These are phyloP conservation scores for Physocephala rufipes DNA, from an alignment of 2,888 invertebrate genomes.

Conservation along the genomic window DNA sequence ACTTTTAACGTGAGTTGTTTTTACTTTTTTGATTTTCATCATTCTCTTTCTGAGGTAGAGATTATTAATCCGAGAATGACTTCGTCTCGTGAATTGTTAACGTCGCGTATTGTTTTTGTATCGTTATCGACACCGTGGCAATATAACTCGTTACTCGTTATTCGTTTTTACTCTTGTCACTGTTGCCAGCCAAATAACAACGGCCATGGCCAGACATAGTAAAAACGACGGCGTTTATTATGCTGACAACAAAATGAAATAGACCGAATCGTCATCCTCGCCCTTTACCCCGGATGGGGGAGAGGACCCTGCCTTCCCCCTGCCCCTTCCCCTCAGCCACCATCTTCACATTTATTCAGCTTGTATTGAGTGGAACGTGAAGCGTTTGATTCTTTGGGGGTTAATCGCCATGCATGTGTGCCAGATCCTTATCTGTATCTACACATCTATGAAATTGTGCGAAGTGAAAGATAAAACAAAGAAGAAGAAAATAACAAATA, in stretches of 20 bases:
- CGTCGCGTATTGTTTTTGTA: not conserved
- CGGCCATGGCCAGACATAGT: not conserved
- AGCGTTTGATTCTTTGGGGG: slow-evolving; percentile 20
- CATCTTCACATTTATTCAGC: no score
- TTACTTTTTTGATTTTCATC: not conserved
- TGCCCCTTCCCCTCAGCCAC: no score
- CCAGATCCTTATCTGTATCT: slow-evolving; percentile 25
- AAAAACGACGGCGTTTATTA: slow-evolving; percentile 4
- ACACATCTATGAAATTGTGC: slow-evolving; percentile 16
- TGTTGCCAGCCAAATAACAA: slow-evolving; percentile 9
- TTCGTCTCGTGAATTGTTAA: slow-evolving; percentile 3
- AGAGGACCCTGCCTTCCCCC: no score
- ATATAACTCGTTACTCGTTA: slow-evolving; percentile 21
- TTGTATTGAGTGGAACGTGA: not conserved
- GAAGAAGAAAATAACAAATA: no score
- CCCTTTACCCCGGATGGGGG: not conserved
- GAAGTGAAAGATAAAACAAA: slow-evolving; percentile 7
- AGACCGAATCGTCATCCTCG: slow-evolving; percentile 20
- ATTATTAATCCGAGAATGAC: slow-evolving; percentile 20
- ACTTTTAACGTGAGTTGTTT: not conserved
- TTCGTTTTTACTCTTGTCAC: slow-evolving; percentile 7
- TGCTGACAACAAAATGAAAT: slow-evolving; percentile 13
- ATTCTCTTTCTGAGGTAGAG: not conserved
- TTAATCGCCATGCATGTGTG: slow-evolving; percentile 25
- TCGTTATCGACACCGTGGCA: slow-evolving; percentile 12